A percentile compares a stretch with the other conserved stretches of the same genome.
Conservation (phyloP, 2,888 invertebrate genomes). For the Lydus trimaculatus region DNA sequence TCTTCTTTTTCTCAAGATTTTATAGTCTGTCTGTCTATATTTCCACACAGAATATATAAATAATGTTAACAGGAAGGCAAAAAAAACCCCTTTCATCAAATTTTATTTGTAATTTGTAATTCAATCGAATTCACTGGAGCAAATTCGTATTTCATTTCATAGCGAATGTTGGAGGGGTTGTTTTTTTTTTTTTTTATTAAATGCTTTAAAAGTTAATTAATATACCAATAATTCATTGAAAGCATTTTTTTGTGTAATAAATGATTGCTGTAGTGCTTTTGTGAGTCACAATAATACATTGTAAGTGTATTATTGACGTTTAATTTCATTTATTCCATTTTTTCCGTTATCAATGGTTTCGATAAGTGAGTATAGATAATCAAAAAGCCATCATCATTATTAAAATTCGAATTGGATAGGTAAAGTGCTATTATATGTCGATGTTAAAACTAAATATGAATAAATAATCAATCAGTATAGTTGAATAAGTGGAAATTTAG, state of each 20-base stretch:
- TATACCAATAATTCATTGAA: background rate
- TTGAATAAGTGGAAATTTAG: background rate
- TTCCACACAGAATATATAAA: background rate
- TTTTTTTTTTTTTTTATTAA: background rate
- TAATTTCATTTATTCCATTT: background rate
- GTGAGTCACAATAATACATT: background rate
- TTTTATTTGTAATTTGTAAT: background rate
- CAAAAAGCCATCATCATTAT: background rate
- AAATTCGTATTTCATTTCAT: background rate
- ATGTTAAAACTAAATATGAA: background rate
- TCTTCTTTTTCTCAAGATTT: constrained; percentile 10
- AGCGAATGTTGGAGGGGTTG: too few relatives aligned
- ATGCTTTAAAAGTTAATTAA: background rate
- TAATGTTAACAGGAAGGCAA: background rate
- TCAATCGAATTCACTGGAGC: background rate
- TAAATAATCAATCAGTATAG: background rate
- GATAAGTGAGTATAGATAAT: background rate
- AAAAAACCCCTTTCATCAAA: background rate
- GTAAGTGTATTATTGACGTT: background rate
- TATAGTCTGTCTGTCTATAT: constrained; percentile 2
- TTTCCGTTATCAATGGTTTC: background rate
- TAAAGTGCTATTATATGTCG: constrained; percentile 1
- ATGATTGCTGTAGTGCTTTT: background rate
- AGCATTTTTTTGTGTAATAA: background rate
- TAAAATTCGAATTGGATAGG: background rate